Evolutionary conservation across 2,797 vertebrate species (phyloP), one percentile per base, ranked within the genome.

Genomic region (Hoplostethus mediterraneus): DNA sequence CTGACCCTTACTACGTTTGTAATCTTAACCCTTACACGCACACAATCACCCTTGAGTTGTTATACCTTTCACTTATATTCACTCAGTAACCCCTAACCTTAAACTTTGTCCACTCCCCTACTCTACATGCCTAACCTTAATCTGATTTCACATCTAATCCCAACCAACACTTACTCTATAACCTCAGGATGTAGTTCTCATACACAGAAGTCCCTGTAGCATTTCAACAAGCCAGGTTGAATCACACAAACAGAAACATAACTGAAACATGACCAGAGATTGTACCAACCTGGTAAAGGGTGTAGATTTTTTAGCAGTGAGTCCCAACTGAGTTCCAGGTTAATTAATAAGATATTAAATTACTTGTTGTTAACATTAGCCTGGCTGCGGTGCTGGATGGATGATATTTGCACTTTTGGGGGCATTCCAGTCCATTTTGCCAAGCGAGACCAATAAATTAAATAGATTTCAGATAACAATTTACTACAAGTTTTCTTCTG

Each of bases 331-430:
- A 25, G 42, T 12, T 1, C 5, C 7, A 0, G 69, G 67, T 53
- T 52, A 63, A 70, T 38, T 45, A 74, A 61, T 25, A 25, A 61
- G 31, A 59, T 5, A 11, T 42, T 42, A 44, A 63, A 45, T 28
- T 28, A 40, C 33, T 49, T 28, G 10, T 42, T 2, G 48, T 36
- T 48, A 49, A 38, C 62, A 31, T 55, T 10, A 21, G 42, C n/a
- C 1, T 10, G 13, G 14, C 21, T 44, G 10, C 17, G 25, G 36
- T 53, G 56, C 38, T 14, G 40, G 33, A 66, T 52, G 31, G 30
- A 51, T 48, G 33, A 8, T 21, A 3, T 36, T 53, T 57, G 48
- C n/a, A 33, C 68, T 79, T 69, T 75, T 42, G 61, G 65, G 81
- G 57, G 56, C 3, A 7, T 55, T 72, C 56, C 53, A 71, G 17